Conservation (phyloP, 2,797 vertebrate genomes). For the Diplodus puntazzo region DNA sequence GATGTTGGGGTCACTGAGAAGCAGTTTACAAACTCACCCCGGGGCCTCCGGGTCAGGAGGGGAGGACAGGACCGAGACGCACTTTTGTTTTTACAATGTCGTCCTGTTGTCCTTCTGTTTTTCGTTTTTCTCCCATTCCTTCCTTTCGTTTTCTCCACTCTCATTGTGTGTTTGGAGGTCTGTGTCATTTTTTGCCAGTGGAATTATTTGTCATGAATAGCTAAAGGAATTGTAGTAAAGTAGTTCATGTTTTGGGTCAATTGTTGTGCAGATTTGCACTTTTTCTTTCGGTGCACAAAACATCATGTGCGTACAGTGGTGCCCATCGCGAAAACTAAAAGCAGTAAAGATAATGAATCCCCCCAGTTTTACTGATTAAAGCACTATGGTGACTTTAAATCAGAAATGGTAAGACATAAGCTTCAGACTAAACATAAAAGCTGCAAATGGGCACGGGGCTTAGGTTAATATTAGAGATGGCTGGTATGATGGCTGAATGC, state of each 20-base stretch:
- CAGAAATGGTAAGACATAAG: no score
- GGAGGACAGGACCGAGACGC: constrained; percentile 49
- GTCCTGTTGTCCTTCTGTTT: constrained; percentile 16
- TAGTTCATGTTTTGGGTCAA: not conserved
- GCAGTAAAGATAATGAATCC: not conserved
- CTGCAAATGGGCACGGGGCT: not conserved
- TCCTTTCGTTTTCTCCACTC: not conserved
- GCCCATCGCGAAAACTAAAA: not conserved
- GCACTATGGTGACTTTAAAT: not conserved
- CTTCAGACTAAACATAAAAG: not conserved
- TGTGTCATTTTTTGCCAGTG: not conserved
- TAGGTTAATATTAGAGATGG: not conserved
- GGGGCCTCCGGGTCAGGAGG: constrained; percentile 54
- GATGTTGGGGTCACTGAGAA: constrained; percentile 57
- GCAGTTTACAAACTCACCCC: constrained; percentile 57
- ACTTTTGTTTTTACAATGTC: constrained; percentile 42
- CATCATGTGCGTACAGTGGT: not conserved
- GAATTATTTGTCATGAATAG: not conserved
- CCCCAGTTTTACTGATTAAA: not conserved
- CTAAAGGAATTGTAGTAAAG: not conserved
- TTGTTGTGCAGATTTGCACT: not conserved
- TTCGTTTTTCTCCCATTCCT: not conserved
- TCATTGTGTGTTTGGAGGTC: not conserved
- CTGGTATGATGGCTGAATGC: not conserved
- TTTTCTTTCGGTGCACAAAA: not conserved